Conservation (phyloP, 2,888 invertebrate species). For the Ophioninae sp. region DNA sequence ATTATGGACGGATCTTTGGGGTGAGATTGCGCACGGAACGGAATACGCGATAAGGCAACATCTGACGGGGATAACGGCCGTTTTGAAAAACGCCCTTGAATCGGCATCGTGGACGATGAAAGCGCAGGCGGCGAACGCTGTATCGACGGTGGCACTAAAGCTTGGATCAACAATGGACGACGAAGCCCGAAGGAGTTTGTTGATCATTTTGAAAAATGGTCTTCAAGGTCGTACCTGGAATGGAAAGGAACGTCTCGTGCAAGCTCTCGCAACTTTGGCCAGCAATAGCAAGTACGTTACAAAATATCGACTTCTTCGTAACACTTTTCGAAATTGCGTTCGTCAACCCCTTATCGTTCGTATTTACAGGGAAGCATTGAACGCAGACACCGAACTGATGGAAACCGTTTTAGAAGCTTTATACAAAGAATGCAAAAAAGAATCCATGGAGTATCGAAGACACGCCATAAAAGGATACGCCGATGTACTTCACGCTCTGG, state of each 20-base stretch:
- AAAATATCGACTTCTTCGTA: not conserved
- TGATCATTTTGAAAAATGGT: slow-evolving; percentile 86
- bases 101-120: slow-evolving; percentile 95
- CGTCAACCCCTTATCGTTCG: slow-evolving; percentile 26
- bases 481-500: slow-evolving; percentile 87
- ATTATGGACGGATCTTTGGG: slow-evolving; percentile 94
- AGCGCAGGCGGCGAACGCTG: slow-evolving; percentile 91
- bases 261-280: slow-evolving; percentile 89
- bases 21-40: slow-evolving; percentile 92
- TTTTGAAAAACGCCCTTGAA: slow-evolving; percentile 87
- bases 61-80: slow-evolving; percentile 86
- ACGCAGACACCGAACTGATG: slow-evolving; percentile 78
- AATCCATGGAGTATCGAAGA: slow-evolving; percentile 89
- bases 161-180: slow-evolving; percentile 86
- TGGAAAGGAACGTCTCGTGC: slow-evolving; percentile 92
- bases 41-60: slow-evolving; percentile 89
- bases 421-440: slow-evolving; percentile 91
- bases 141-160: slow-evolving; percentile 89
- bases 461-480: slow-evolving; percentile 88
- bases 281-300: slow-evolving; percentile 86
- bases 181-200: slow-evolving; percentile 85
- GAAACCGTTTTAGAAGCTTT: slow-evolving; percentile 86
- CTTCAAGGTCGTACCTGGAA: slow-evolving; percentile 93
- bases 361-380: slow-evolving; percentile 78
- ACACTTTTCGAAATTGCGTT: not conserved